Evolutionary conservation across 1,140 invertebrate genomes (phyloP).

Genomic region (Xylocopa sonorina): DNA sequence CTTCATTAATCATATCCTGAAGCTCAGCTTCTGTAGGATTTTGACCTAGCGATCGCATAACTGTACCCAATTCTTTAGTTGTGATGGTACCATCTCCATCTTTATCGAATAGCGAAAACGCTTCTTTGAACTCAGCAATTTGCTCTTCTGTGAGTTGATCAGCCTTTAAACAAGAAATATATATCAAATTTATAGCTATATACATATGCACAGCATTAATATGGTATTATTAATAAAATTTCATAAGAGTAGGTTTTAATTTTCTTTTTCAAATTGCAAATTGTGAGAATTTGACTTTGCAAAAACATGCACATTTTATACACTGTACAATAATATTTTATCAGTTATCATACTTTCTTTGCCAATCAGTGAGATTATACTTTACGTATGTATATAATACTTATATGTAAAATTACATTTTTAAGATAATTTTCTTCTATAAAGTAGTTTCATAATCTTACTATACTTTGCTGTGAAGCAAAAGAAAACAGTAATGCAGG

Average conservation of each 20-base stretch:
- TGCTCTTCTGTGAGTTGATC: constrained; percentile 99
- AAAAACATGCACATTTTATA: background rate
- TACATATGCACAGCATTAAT: background rate
- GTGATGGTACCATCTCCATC: constrained; percentile 99
- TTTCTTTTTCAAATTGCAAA: background rate
- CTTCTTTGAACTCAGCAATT: constrained; percentile 99
- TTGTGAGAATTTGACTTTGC: background rate
- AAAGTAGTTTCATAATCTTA: too few species aligned
- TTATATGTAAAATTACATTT: background rate
- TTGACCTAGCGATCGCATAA: constrained; percentile 99
- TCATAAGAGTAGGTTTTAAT: background rate
- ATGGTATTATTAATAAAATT: background rate
- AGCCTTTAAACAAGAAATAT: constrained; percentile 85
- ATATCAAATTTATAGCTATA: background rate
- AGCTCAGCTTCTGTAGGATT: constrained; percentile 99
- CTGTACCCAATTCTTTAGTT: constrained; percentile 99
- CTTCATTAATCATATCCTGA: constrained; percentile 99
- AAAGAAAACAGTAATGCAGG: background rate
- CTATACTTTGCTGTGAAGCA: too few species aligned
- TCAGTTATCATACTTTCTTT: background rate
- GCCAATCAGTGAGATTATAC: background rate
- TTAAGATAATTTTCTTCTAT: too few species aligned
- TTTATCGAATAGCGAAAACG: constrained; percentile 99
- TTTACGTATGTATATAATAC: background rate
- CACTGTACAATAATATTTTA: background rate